phyloP scores from a whole-genome alignment of 2,888 invertebrate genomes.

The Drosophila tanythrix region DNA sequence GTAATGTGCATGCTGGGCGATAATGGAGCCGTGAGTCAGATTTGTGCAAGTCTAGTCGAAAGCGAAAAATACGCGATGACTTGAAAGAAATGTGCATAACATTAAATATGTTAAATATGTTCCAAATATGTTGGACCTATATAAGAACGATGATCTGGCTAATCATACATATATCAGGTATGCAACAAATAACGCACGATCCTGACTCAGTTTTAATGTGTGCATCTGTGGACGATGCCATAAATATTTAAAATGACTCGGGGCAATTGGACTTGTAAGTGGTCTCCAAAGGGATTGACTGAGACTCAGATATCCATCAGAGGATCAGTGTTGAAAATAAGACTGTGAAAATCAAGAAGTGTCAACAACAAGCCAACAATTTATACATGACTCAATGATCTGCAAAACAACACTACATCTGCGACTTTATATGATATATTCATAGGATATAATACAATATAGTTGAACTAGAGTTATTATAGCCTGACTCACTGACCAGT shows the following conservation, averaged over 20 bases:
- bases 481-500: slow-evolving; percentile 26
- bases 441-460: slow-evolving; percentile 9
- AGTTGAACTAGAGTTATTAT: slow-evolving; percentile 13
- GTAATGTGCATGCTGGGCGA: slow-evolving; percentile 11
- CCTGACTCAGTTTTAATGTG: background rate
- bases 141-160: background rate
- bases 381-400: slow-evolving; percentile 22
- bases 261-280: background rate
- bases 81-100: background rate
- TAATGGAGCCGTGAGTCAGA: slow-evolving; percentile 31
- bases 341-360: background rate
- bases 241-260: background rate
- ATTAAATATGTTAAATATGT: no score
- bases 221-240: background rate
- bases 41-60: background rate
- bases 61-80: background rate
- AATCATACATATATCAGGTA: background rate
- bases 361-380: background rate
- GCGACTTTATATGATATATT: slow-evolving; percentile 1
- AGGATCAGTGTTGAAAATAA: background rate
- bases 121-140: background rate
- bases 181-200: background rate
- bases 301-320: background rate
- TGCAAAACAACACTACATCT: background rate
- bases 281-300: background rate